Evolutionary conservation across 2,888 invertebrate species (phyloP), one percentile per base, ranked within the genome.

Genomic region (Deladenus siricidicola): DNA sequence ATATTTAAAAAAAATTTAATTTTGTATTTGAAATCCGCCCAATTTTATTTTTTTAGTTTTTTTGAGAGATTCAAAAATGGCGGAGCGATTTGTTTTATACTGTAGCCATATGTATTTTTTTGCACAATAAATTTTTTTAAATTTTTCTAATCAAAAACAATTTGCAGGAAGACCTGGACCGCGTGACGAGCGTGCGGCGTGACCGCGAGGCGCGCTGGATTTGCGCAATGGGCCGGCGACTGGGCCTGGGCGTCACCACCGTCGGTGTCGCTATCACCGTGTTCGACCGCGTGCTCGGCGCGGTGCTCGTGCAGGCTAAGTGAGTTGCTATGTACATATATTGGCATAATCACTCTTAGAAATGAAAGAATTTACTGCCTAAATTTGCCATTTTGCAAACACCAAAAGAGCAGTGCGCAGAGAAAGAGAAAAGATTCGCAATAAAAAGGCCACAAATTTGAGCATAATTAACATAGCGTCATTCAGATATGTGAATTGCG

Each of bases 401-500:
- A n/a, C n/a, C n/a, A n/a, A n/a, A n/a, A n/a, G n/a, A n/a, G n/a
- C n/a, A n/a, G n/a, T n/a, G n/a, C n/a, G n/a, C n/a, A n/a, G n/a
- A n/a, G n/a, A n/a, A n/a, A n/a, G n/a, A n/a, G n/a, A n/a, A n/a
- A n/a, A n/a, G n/a, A n/a, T n/a, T n/a, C n/a, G n/a, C n/a, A n/a
- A n/a, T n/a, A n/a, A n/a, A n/a, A n/a, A n/a, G n/a, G n/a, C n/a
- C n/a, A n/a, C n/a, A n/a, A n/a, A n/a, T n/a, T n/a, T n/a, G n/a
- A n/a, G n/a, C n/a, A n/a, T n/a, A n/a, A n/a, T n/a, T n/a, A n/a
- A n/a, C n/a, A n/a, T n/a, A n/a, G n/a, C 19, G 3, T 50, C 26
- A 24, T 56, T 51, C 43, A 67, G 61, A 55, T 68, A 68, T 51
- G 44, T 63, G 30, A 60, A 68, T 57, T 68, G 68, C 52, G 54